phyloP scores from a whole-genome alignment of 1,140 invertebrate genomes.

The Drosophila parabipectinata region DNA sequence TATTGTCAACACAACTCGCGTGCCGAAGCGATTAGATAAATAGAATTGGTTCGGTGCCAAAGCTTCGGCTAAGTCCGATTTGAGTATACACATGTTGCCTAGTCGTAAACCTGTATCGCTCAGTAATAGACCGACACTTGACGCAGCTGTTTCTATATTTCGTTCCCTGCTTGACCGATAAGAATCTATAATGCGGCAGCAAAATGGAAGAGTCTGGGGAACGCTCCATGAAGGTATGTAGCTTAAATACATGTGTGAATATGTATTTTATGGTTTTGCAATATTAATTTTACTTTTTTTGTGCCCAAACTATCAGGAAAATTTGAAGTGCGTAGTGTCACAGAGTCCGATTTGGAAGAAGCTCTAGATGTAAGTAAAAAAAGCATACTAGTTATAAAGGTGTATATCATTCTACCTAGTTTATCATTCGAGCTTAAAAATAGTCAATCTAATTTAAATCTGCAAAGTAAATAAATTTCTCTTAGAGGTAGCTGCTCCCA shows the following conservation, averaged over 20 bases:
- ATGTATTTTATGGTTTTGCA: not conserved
- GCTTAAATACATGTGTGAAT: not conserved
- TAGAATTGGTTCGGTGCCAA: slow-evolving; percentile 4
- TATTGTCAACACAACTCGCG: slow-evolving; percentile 13
- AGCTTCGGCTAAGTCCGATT: slow-evolving; percentile 9
- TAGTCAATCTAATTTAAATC: not conserved
- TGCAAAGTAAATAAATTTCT: not conserved
- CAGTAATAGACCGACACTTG: slow-evolving; percentile 28
- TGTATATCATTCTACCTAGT: not conserved
- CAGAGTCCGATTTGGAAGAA: slow-evolving; percentile 60
- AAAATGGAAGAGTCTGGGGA: slow-evolving; percentile 63
- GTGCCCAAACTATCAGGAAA: slow-evolving; percentile 40
- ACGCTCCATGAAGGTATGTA: slow-evolving; percentile 57
- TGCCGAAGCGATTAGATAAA: slow-evolving; percentile 24
- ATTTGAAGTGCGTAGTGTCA: slow-evolving; percentile 61
- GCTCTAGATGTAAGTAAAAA: slow-evolving; percentile 72
- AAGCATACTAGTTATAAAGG: not conserved
- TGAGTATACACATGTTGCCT: slow-evolving; percentile 14
- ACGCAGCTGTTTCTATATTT: not conserved
- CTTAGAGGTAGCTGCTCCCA: not conserved
- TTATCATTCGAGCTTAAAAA: not conserved
- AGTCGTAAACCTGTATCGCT: slow-evolving; percentile 39
- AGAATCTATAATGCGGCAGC: slow-evolving; percentile 42
- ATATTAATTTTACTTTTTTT: not conserved
- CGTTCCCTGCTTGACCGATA: slow-evolving; percentile 34